Evolutionary conservation across 1,140 invertebrate genomes (phyloP), one percentile per base, ranked within the genome.

Genomic region (Bombus picipes): DNA sequence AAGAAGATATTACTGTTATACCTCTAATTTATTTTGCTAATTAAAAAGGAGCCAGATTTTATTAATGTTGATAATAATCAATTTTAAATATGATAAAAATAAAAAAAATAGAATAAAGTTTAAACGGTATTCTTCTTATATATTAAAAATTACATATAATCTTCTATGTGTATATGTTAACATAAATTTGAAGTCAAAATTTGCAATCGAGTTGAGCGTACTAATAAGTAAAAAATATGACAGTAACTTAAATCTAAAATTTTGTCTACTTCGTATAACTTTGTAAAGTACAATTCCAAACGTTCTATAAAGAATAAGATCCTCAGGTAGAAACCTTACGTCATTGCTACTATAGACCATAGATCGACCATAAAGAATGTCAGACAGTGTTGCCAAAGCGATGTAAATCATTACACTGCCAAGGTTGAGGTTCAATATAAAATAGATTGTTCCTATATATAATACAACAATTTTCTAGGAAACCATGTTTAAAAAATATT

Each of bases 301-400:
- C 79, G 34, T 86, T 86, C 68, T 83, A 79, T 28, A 78, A 91
- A 89, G 91, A 94, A 94, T 93, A 91, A 91, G 93, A 92, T 93
- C 81, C 92, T 91, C 94, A 95, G 94, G 93, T 95, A 95, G 91
- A 90, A 90, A 93, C 86, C 92, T 94, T 95, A 94, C 93, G 92
- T 95, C 94, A 95, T 93, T 95, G 92, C 90, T 91, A 91, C 91
- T 92, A 93, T 87, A 88, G 68, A 85, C 43, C 88, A 92, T 87
- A 89, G 74, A 88, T 75, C 90, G 92, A 94, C 92, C 92, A 91
- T 92, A 92, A 94, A 94, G 93, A 94, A 94, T 94, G 93, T 90
- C 89, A 88, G 87, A 89, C 94, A 92, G 91, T 92, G 94, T 95
- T 95, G 93, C 90, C 92, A 92, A 87, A 85, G 88, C 87, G 80